Evolutionary conservation across 2,888 invertebrate genomes (phyloP).

Genomic region (Sarcophaga caerulescens): DNA sequence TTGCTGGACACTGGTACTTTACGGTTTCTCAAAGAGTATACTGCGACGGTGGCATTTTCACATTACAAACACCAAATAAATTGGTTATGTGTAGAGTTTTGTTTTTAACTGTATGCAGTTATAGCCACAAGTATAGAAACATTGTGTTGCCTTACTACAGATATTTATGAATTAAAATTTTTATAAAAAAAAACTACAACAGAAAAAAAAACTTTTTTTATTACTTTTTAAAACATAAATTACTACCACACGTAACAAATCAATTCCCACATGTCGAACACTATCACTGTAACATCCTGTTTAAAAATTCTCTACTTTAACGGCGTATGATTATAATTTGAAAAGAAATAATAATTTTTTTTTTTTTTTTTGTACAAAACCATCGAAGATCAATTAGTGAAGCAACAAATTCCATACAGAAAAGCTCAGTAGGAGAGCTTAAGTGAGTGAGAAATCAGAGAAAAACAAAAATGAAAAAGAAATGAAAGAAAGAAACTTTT

Average conservation of each 20-base stretch:
- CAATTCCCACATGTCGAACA: background rate
- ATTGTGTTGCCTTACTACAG: too few relatives aligned
- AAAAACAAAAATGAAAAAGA: constrained; percentile 22
- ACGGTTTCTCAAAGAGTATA: too few relatives aligned
- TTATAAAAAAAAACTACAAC: too few relatives aligned
- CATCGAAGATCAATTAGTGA: constrained; percentile 34
- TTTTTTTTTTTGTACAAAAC: background rate
- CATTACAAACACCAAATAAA: too few relatives aligned
- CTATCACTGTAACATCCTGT: background rate
- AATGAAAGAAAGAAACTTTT: constrained; percentile 15
- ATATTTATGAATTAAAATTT: too few relatives aligned
- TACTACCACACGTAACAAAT: background rate
- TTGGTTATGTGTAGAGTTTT: too few relatives aligned
- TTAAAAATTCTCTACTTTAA: background rate
- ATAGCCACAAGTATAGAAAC: too few relatives aligned
- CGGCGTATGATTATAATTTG: background rate
- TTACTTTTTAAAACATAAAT: background rate
- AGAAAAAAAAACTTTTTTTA: background rate
- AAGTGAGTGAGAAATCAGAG: constrained; percentile 13
- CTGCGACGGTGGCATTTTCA: too few relatives aligned
- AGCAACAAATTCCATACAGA: constrained; percentile 9
- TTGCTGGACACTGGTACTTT: too few relatives aligned
- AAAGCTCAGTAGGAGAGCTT: constrained; percentile 45
- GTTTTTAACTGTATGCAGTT: too few relatives aligned
- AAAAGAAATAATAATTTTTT: background rate